Evolutionary conservation across 92 coral and sea anemone genomes (phyloP), one percentile per base, ranked within the genome.

Genomic region (Phenganax marumi): DNA sequence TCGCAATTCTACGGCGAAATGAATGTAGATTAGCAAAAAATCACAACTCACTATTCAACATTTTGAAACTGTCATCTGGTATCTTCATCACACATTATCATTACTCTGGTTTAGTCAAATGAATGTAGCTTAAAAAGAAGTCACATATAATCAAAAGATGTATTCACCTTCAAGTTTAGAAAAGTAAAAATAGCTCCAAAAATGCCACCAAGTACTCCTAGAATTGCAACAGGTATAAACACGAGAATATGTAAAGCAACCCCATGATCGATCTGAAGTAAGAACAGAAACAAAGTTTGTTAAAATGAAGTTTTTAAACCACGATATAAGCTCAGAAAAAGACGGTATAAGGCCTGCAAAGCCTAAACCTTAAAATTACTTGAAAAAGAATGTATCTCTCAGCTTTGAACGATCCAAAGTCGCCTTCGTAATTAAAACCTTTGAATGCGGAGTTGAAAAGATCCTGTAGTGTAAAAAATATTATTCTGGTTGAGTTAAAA

Each of bases 381-480:
- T 95, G 98, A 85, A 95, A 95, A 11, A 95, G 73, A 57, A 95
- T 95, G 89, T 95, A 92, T 66, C 91, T 91, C 65, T 95, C 97
- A 39, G 98, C 91, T 84, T 95, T 95, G 79, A 96, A 96, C 56
- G 91, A 82, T 51, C 99, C 99, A 87, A 96, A 96, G 13, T 96
- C 91, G 8, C 97, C 99, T 86, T 92, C 96, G 70, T 96, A 96
- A 70, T 81, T 85, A 80, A 96, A 96, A 10, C 99, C 99, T 79
- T 92, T 94, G 85, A 96, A 96, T 3, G 99, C 99, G 47, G 99
- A 96, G 87, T 96, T 96, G 77, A 96, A 96, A 78, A 96, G 85
- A 85, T 96, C 99, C 99, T 96, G 81, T 47, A 66, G 62, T 23
- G 18, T 7, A 8, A 19, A 62, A 18, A 62, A 6, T 10, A 8